phyloP scores from a whole-genome alignment of 2,797 vertebrate species.

The Sebastes umbrosus region DNA sequence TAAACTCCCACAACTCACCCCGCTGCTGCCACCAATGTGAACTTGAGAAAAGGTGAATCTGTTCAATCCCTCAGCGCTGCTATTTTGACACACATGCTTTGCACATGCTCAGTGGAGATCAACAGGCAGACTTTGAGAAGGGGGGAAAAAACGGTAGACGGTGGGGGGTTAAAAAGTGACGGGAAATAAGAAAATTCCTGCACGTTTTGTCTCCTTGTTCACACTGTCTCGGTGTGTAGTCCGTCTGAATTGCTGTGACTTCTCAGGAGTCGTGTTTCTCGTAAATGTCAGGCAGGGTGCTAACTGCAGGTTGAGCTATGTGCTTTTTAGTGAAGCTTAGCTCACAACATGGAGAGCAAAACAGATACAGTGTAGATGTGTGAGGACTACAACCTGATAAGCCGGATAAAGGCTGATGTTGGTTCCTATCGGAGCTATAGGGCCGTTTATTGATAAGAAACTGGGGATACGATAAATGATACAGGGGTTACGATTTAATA shows the following conservation, averaged over 20 bases:
- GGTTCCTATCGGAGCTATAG: neutral
- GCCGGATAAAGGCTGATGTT: neutral
- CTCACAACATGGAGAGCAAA: conserved; percentile 55
- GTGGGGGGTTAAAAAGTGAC: conserved; percentile 3
- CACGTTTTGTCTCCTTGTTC: conserved; percentile 63
- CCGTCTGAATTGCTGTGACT: conserved; percentile 38
- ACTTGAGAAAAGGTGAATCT: conserved; percentile 86
- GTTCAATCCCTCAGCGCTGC: conserved; percentile 71
- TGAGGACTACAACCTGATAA: conserved; percentile 56
- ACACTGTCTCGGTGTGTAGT: conserved; percentile 46
- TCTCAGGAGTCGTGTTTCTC: conserved; percentile 67
- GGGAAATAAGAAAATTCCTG: conserved; percentile 35
- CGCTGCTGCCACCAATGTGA: conserved; percentile 78
- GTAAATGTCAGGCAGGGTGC: conserved; percentile 80
- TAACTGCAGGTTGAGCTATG: conserved; percentile 70
- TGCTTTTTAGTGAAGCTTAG: conserved; percentile 65
- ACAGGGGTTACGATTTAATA: no score
- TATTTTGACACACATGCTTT: conserved; percentile 77
- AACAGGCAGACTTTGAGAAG: neutral
- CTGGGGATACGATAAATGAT: no score
- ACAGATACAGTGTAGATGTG: conserved; percentile 57
- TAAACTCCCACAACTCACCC: conserved; percentile 79
- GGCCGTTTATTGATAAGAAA: no score
- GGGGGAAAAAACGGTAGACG: neutral
- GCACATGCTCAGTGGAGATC: conserved; percentile 66